These are phyloP conservation scores for Nephila pilipes DNA, from an alignment of 1,140 invertebrate species.

Conservation along the genomic window DNA sequence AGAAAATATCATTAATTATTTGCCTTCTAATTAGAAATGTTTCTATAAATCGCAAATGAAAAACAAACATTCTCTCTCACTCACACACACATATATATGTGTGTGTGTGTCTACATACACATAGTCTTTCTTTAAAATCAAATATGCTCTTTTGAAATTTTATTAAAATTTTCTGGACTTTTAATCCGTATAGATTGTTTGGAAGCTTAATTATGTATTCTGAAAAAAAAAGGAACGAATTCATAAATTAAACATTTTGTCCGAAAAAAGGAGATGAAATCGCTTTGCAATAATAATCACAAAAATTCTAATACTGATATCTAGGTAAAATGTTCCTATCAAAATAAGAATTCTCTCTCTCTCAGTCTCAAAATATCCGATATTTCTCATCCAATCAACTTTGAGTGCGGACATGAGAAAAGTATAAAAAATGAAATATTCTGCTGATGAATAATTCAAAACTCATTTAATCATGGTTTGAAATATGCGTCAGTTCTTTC, in stretches of 20 bases:
- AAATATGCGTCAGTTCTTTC: not conserved
- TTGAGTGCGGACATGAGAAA: not conserved
- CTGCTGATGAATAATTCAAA: not conserved
- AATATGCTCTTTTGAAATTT: not conserved
- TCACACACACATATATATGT: too few relatives aligned
- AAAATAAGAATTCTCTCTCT: not conserved
- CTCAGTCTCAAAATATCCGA: not conserved
- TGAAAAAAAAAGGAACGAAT: not conserved
- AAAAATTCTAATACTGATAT: not conserved
- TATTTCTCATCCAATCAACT: not conserved
- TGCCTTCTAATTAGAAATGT: too few relatives aligned
- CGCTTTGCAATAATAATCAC: not conserved
- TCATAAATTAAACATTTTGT: not conserved
- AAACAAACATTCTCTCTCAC: too few relatives aligned
- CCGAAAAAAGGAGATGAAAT: not conserved
- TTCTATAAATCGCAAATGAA: too few relatives aligned
- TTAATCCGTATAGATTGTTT: not conserved
- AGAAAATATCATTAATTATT: too few relatives aligned
- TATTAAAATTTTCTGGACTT: not conserved
- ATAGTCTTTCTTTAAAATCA: too few relatives aligned
- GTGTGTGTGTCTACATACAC: too few relatives aligned
- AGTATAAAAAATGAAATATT: not conserved
- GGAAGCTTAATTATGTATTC: not conserved
- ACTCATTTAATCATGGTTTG: not conserved
- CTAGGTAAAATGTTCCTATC: not conserved